Evolutionary conservation across 2,888 invertebrate genomes (phyloP), one percentile per base, ranked within the genome.

Genomic region (Apotomis capreana): DNA sequence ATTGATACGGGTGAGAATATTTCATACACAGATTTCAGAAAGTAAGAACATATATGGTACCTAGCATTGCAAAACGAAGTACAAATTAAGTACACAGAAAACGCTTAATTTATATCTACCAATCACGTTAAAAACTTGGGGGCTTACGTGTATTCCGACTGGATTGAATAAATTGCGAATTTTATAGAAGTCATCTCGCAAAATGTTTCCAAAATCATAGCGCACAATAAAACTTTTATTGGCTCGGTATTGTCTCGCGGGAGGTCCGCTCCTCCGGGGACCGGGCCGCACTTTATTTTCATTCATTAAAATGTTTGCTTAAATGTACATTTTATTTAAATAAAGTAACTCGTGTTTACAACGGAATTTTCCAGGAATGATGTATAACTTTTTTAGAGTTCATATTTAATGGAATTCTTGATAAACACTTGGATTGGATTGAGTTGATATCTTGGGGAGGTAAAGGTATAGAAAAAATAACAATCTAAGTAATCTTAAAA

Each of bases 191-290:
- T 87, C 87, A 88, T 89, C 87, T 87, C 83, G 83, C 83, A 87
- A 88, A 90, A 89, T 89, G 87, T 88, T 89, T 87, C 84, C 83
- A 86, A 89, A 91, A 90, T 90, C 88, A 91, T 89, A 89, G 89
- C 85, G 83, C 75, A 83, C 87, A 86, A 87, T 90, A 90, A 90
- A 91, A 91, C 86, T 90, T 91, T 90, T 90, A 91, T 90, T 90
- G 87, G 87, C 84, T 87, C 82, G 84, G 86, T 85, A 87, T 89
- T 88, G 89, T 89, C 86, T 87, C 83, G 79, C 74, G 83, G 82
- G 83, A 83, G 78, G 75, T 77, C 78, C 77, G 78, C 36, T 67
- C 65, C 61, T 36, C 65, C 51, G 54, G 68, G 68, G 69, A 26
- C 64, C 36, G 51, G n/a, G 6, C 55, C 63, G 54, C 54, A 57